Evolutionary conservation across 2,888 invertebrate species (phyloP).

Genomic region (Melitaea athalia): DNA sequence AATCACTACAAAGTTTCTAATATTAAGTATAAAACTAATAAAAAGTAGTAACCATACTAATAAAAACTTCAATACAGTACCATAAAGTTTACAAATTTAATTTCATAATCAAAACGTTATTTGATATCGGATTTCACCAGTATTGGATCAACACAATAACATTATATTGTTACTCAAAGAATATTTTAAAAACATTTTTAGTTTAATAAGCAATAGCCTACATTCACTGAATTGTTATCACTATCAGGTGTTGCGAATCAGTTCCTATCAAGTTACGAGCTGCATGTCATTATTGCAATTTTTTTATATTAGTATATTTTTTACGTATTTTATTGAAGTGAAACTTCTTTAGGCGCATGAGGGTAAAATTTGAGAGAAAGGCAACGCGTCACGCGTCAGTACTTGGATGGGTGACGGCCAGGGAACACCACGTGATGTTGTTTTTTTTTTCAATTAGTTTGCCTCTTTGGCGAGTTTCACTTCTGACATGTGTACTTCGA

Average conservation of each 20-base stretch:
- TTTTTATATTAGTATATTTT: not conserved
- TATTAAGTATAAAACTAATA: not conserved
- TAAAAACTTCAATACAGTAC: not conserved
- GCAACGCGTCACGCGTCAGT: too few species aligned
- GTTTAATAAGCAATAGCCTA: conserved; percentile 22
- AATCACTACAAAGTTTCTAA: not conserved
- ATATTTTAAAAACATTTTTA: conserved; percentile 35
- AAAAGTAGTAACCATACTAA: not conserved
- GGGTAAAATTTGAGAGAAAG: too few species aligned
- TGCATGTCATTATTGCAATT: not conserved
- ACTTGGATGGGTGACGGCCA: too few species aligned
- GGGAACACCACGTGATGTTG: too few species aligned
- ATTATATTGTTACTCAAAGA: conserved; percentile 18
- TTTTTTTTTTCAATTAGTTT: too few species aligned
- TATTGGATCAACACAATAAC: not conserved
- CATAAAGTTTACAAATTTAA: conserved; percentile 4
- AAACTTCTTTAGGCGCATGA: too few species aligned
- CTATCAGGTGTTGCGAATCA: conserved; percentile 1
- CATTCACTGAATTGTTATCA: conserved; percentile 3
- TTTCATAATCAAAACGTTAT: conserved; percentile 16
- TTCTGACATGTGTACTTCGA: too few species aligned
- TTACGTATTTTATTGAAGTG: too few species aligned
- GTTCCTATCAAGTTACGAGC: not conserved
- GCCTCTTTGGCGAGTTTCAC: too few species aligned
- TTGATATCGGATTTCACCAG: not conserved